phyloP scores from a whole-genome alignment of 2,888 invertebrate species.

The Cataglyphis altisquamis region DNA sequence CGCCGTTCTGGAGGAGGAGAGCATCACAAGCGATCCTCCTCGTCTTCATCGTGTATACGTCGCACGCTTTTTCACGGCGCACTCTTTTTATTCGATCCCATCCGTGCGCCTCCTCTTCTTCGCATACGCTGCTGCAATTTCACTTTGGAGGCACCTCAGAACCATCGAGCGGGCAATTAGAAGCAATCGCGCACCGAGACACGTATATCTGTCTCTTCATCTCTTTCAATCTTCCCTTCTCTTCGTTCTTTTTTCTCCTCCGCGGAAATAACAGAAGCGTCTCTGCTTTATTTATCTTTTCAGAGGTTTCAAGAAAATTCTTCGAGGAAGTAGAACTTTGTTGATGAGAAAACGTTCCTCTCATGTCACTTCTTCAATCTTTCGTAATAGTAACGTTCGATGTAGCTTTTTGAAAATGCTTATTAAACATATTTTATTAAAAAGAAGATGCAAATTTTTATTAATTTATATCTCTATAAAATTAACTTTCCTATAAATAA shows the following conservation, averaged over 20 bases:
- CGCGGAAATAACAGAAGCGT: conserved; percentile 46
- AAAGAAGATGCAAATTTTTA: not conserved
- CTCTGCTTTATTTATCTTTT: conserved; percentile 55
- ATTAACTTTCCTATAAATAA: not conserved
- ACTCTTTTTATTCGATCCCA: conserved; percentile 60
- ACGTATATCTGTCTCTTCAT: conserved; percentile 21
- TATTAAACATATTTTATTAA: not conserved
- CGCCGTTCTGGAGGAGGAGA: conserved; percentile 52
- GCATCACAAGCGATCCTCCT: conserved; percentile 58
- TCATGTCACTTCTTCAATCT: not conserved
- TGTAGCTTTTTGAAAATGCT: not conserved
- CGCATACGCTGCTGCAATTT: conserved; percentile 68
- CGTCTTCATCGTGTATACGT: conserved; percentile 38
- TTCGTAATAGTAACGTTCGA: not conserved
- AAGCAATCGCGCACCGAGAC: conserved; percentile 79
- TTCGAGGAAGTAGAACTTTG: conserved; percentile 30
- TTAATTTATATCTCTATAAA: not conserved
- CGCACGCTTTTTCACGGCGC: conserved; percentile 34
- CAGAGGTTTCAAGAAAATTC: conserved; percentile 52
- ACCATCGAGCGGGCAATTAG: conserved; percentile 75
- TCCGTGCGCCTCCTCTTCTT: conserved; percentile 31
- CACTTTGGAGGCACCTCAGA: conserved; percentile 71
- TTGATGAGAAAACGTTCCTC: not conserved
- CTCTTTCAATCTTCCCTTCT: not conserved
- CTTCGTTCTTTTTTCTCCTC: conserved; percentile 33